Base-by-base conservation (phyloP, 2,888 invertebrate species). In the Lapara coniferarum region DNA sequence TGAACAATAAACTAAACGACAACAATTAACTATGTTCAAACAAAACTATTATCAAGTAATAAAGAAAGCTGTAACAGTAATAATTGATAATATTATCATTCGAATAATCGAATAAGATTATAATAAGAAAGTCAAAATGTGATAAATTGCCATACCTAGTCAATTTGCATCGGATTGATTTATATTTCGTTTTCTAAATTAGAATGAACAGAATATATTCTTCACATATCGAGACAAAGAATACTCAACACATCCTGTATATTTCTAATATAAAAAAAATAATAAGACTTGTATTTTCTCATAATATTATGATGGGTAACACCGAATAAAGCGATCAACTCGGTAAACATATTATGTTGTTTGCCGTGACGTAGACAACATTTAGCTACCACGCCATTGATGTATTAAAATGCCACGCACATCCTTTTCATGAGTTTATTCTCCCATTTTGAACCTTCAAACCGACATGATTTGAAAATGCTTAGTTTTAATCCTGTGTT, bases 321-420 rank as follows among this genome's bases (percentile, higher is more conserved):
- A n/a, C 69, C 58, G 66, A 56, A 70, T 72, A 68, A 57, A 72
- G 69, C 69, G 70, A 70, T 72, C 68, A 70, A 67, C 74, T 73
- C 73, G 72, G 80, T 76, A 81, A 79, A 81, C 77, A 80, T 66
- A 72, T 77, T 78, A 25, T 25, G 25, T 82, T 81, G 83, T 85
- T 85, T 79, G 75, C 70, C 52, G 71, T 46, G 57, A 77, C 77
- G 55, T n/a, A 14, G 59, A 72, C 77, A 82, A 81, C 81, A 80
- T 73, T 74, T 66, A 75, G 81, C 78, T 84, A 84, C 82, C 87
- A 84, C 81, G 85, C 85, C n/a, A n/a, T n/a, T n/a, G n/a, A n/a
- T n/a, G n/a, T n/a, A n/a, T n/a, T n/a, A n/a, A n/a, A n/a, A n/a
- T n/a, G 85, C 82, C 87, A 84, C 81, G 85, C 85, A 85, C 77